Evolutionary conservation across 2,888 invertebrate genomes (phyloP), one percentile per base, ranked within the genome.

Genomic region (Oegoconia quadripuncta): DNA sequence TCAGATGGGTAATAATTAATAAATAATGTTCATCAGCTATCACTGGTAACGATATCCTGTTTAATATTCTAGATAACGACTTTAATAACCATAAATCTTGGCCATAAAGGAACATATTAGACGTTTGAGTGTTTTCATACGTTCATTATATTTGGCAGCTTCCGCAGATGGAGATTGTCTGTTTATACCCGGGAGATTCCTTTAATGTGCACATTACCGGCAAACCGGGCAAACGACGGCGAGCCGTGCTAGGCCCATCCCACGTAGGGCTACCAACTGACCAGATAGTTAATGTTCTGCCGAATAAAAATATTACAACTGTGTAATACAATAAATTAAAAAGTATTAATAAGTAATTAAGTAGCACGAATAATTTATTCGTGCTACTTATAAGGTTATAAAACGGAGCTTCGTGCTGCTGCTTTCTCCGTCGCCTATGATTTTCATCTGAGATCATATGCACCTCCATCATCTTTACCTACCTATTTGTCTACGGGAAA

Each of bases 11-110:
- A 23, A 23, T 8, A n/a, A 8, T 23, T n/a, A 23, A 9, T 8
- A 9, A 9, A 23, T 23, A 23, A 8, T 18, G 27, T 34, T 34
- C 32, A 13, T n/a, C 13, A n/a, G 25, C 25, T 16, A 34, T 25
- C 33, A n/a, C 25, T 12, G 25, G 11, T 41, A 37, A 37, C 41
- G 37, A 41, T 28, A 27, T 41, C 34, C 29, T 22, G 41, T 22
- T 46, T 48, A 53, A 46, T 51, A 50, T n/a, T n/a, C n/a, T 48
- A 51, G 46, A 56, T 55, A 52, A 51, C 48, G 51, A 52, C 52
- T 62, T 68, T 66, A 65, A 65, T 69, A 67, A 62, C 55, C 64
- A 61, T 74, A 68, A 71, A 73, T 61, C 57, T 43, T 39, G 42
- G 45, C 46, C 50, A 59, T 69, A 68, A 70, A 52, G 41, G 44